Conservation (phyloP, 2,113 vertebrate genomes). For the Hystrix brachyura region DNA sequence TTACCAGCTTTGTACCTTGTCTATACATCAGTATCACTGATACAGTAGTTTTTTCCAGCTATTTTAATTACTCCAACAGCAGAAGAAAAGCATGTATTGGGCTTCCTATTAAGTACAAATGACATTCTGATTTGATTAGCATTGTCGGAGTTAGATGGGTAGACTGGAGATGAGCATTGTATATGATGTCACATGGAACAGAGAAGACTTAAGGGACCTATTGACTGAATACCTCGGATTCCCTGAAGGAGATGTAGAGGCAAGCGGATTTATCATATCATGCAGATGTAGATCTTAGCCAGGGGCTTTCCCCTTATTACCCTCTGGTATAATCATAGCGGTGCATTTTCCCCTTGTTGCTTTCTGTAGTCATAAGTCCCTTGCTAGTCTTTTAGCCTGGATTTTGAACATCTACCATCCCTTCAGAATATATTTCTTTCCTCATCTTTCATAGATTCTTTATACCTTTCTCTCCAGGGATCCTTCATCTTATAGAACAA, state of each 20-base stretch:
- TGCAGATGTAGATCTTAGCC: neutral
- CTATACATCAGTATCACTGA: neutral
- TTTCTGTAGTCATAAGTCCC: neutral
- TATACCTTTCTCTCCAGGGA: neutral
- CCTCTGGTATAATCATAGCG: neutral
- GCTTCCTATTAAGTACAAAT: conserved; percentile 11
- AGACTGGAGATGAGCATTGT: neutral
- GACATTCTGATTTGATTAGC: conserved; percentile 43
- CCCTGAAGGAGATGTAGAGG: neutral
- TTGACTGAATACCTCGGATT: neutral
- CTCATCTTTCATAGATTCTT: conserved; percentile 26
- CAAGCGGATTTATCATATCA: neutral
- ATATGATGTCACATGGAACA: neutral
- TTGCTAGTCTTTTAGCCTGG: neutral
- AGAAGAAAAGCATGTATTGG: neutral
- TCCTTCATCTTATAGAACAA: conserved; percentile 29
- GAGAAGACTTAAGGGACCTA: neutral
- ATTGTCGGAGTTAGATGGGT: neutral
- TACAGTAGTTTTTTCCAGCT: neutral
- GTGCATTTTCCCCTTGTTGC: neutral
- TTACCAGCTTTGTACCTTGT: neutral
- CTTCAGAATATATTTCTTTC: conserved; percentile 44
- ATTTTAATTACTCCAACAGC: neutral
- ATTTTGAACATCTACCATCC: conserved; percentile 9
- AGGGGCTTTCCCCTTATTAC: neutral